Evolutionary conservation across 2,888 invertebrate genomes (phyloP), one percentile per base, ranked within the genome.

Genomic region (Drosophila anomalata): DNA sequence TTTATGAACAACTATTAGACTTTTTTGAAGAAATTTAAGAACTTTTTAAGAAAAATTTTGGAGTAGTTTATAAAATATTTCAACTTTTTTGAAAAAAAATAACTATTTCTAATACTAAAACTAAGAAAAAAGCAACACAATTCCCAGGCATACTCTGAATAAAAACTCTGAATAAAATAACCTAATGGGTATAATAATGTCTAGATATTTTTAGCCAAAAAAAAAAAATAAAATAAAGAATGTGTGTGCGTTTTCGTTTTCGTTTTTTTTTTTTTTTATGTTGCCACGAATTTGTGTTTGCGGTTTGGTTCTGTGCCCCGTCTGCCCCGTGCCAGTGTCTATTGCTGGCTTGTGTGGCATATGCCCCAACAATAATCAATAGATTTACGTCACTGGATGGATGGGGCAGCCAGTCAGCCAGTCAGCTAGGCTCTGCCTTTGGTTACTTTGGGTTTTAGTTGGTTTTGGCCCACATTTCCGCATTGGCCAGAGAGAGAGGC

Each of bases 361-460:
- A 55, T 77, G 77, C 65, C 66, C 46, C 61, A 73, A 53, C 65
- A 82, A 87, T 74, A 83, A 83, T 83, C 83, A 78, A 83, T 83
- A 83, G 73, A 75, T 79, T 86, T 87, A 66, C 83, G 88, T 83
- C 83, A 83, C 76, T 88, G 74, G 70, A 78, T 71, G 57, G 69
- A 58, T 55, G 44, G 44, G 72, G 29, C 1, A 26, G n/a, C 11
- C 8, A 6, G 14, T 42, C 17, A 3, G 14, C 39, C 26, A 26
- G 36, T 60, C 59, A n/a, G 41, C 44, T 51, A 7, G 22, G 54
- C 44, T 12, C 20, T 55, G 47, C 47, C 20, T 36, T 47, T 61
- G 61, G 20, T 12, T 31, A 47, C 55, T 20, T 44, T 55, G 29
- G 17, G 17, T 17, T 17, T 61, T 29, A 26, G 47, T 31, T 29